phyloP scores from a whole-genome alignment of 2,797 vertebrate genomes.

The Sebastes oblongus region DNA sequence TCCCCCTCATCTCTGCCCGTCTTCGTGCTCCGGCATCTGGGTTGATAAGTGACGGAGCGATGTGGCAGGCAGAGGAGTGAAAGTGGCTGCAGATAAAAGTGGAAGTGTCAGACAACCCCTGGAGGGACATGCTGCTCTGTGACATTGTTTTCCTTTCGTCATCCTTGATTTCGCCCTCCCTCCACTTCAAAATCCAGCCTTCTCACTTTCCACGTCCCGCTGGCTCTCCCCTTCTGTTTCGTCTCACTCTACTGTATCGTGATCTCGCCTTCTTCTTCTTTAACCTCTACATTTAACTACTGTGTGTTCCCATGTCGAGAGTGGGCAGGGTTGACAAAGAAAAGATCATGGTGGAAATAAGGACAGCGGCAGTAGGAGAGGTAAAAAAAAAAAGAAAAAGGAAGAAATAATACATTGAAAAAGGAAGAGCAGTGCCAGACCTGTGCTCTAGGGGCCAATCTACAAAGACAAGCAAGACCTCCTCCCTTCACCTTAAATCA shows the following conservation, averaged over 20 bases:
- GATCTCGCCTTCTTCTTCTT: background rate
- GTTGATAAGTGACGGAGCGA: slow-evolving; percentile 60
- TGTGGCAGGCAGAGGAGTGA: slow-evolving; percentile 45
- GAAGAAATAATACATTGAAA: background rate
- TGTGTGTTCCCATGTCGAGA: slow-evolving; percentile 8
- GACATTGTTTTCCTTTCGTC: slow-evolving; percentile 26
- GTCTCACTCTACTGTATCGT: background rate
- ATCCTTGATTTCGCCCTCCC: slow-evolving; percentile 10
- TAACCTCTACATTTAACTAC: slow-evolving; percentile 13
- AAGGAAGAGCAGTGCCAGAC: slow-evolving; percentile 26
- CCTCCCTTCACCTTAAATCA: slow-evolving; percentile 72
- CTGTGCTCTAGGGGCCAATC: slow-evolving; percentile 62
- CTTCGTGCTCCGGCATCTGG: slow-evolving; percentile 7
- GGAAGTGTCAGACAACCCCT: slow-evolving; percentile 59
- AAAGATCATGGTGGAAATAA: background rate
- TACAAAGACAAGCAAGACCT: slow-evolving; percentile 72
- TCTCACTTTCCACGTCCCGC: slow-evolving; percentile 1
- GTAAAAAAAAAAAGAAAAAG: background rate
- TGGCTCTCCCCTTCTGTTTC: background rate
- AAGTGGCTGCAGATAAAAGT: slow-evolving; percentile 50
- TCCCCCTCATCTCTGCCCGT: background rate
- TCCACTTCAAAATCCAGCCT: slow-evolving; percentile 22
- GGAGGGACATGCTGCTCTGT: slow-evolving; percentile 25
- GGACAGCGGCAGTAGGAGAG: background rate
- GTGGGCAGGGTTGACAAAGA: background rate